Conservation (phyloP, 1,140 invertebrate genomes). For the Bradysia coprophila region DNA sequence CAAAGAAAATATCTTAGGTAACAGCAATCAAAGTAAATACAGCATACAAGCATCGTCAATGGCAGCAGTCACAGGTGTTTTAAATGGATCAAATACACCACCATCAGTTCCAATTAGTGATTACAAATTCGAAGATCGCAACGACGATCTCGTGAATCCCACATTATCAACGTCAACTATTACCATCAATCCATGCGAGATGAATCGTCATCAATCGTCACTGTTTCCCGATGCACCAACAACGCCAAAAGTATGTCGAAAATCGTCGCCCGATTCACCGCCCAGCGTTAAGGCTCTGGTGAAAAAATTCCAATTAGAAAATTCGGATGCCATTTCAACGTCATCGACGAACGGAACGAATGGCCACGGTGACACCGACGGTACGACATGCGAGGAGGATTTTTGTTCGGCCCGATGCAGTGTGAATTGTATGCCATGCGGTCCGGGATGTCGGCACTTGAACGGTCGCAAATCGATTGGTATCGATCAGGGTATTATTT, state of each 20-base stretch:
- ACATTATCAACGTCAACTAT: too few species aligned
- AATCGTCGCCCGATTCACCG: slow-evolving; percentile 16
- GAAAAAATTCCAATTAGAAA: slow-evolving; percentile 22
- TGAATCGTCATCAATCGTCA: slow-evolving; percentile 6
- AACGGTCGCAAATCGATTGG: slow-evolving; percentile 19
- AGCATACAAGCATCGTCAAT: neutral
- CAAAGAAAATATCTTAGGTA: slow-evolving; percentile 1
- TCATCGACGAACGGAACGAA: neutral
- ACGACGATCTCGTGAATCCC: neutral
- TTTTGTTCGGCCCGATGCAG: slow-evolving; percentile 4
- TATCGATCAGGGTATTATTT: slow-evolving; percentile 23
- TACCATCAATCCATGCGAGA: slow-evolving; percentile 3
- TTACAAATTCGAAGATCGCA: neutral
- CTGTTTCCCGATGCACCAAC: slow-evolving; percentile 35
- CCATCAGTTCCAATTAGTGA: neutral
- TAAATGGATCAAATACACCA: neutral
- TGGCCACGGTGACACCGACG: neutral
- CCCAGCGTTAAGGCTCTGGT: slow-evolving; percentile 21
- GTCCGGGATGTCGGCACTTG: slow-evolving; percentile 9
- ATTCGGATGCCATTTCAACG: neutral
- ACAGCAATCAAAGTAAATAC: neutral
- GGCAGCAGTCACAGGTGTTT: neutral
- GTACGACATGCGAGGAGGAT: slow-evolving; percentile 4
- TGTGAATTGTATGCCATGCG: slow-evolving; percentile 9
- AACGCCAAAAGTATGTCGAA: slow-evolving; percentile 32